A percentile compares a stretch with the other conserved stretches of the same genome.
These are phyloP conservation scores for Ectropis crepuscularia DNA, from an alignment of 2,888 invertebrate genomes.

Conservation along the genomic window DNA sequence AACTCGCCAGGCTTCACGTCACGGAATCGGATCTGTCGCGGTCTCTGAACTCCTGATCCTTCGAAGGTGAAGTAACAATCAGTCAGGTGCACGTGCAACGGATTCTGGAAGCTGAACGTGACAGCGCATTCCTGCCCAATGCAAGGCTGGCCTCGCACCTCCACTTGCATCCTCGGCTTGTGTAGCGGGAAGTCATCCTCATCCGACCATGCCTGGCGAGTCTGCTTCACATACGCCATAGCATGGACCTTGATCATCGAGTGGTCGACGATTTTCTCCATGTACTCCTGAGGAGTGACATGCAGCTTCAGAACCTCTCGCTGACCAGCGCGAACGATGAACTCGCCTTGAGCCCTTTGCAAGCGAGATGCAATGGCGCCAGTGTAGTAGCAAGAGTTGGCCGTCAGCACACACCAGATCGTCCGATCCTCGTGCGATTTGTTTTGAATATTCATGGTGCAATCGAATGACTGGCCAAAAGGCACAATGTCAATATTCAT, in stretches of 20 bases:
- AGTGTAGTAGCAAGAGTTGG: slow-evolving; percentile 88
- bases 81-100: slow-evolving; percentile 86
- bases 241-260: slow-evolving; percentile 89
- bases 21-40: slow-evolving; percentile 84
- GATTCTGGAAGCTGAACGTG: slow-evolving; percentile 88
- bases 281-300: slow-evolving; percentile 87
- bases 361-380: slow-evolving; percentile 87
- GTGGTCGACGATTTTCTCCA: slow-evolving; percentile 89
- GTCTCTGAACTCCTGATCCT: slow-evolving; percentile 87
- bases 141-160: slow-evolving; percentile 80
- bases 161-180: slow-evolving; percentile 87
- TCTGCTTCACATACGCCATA: slow-evolving; percentile 89
- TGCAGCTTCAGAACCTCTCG: slow-evolving; percentile 86
- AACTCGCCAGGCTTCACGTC: slow-evolving; percentile 87
- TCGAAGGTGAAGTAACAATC: slow-evolving; percentile 89
- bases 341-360: slow-evolving; percentile 86
- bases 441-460: slow-evolving; percentile 88
- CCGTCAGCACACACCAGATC: slow-evolving; percentile 86
- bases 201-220: slow-evolving; percentile 89
- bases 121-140: slow-evolving; percentile 83
- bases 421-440: slow-evolving; percentile 86
- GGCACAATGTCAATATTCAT: slow-evolving; percentile 87
- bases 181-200: slow-evolving; percentile 89
- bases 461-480: slow-evolving; percentile 87
- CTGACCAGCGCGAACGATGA: slow-evolving; percentile 85